Base-by-base conservation (phyloP, 2,113 vertebrate genomes). In the Pterocles orientalis region DNA sequence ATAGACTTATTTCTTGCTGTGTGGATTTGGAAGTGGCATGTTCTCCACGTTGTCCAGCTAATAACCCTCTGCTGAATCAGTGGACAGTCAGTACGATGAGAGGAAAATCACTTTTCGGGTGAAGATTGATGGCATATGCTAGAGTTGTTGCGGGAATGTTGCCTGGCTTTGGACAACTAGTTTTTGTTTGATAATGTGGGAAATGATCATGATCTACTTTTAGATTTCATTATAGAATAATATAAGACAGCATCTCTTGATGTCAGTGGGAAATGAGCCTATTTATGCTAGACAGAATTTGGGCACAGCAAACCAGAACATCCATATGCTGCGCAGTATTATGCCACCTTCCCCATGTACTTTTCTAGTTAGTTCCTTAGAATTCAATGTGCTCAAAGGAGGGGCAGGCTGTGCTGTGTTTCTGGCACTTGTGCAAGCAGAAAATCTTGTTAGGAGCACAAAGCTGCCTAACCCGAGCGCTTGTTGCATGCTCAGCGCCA, bases 271-370 rank as follows among this genome's bases (percentile, higher is more conserved):
- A 94, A 96, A 88, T 41, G 48, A 90, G 75, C 53, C 88, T 92
- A 86, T 85, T 92, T 73, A 65, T 77, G 62, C 85, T 50, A 79
- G 82, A 82, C 45, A 92, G 82, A 90, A 93, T 76, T 90, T 90
- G 86, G 92, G 68, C 72, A 81, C 33, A 41, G 83, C 41, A 92
- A 81, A 81, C 41, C 64, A 94, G 86, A 86, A 51, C 53, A 75
- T 54, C 76, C 91, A 86, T 95, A 88, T 92, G 94, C 68, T 93
- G 60, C 41, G 54, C 60, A 90, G 80, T 73, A 54, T 54, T 73
- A 33, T 54, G 68, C 88, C 43, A 86, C 31, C 2, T 50, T 94
- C 85, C 61, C 33, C 23, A 14, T n/a, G 36, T 77, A 66, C 68
- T 83, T 92, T 88, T 58, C 70, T 85, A 69, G 61, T 65, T 76